A percentile compares a stretch with the other conserved stretches of the same genome.
Conservation (phyloP, 2,888 invertebrate genomes). For the Drosophila nigricruria region DNA sequence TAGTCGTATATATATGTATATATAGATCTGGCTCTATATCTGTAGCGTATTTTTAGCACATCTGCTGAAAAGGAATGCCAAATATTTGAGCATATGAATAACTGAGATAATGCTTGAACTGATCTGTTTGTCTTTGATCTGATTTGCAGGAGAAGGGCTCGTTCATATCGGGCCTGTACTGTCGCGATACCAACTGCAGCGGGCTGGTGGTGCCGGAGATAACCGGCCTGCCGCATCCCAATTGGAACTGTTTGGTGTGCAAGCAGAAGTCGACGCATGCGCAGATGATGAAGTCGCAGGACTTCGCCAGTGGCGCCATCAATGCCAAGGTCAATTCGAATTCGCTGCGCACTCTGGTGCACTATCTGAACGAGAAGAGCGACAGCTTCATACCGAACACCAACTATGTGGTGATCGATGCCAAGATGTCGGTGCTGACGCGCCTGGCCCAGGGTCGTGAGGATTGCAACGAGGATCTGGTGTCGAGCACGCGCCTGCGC, state of each 20-base stretch:
- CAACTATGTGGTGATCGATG: constrained; percentile 84
- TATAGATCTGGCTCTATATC: constrained; percentile 3
- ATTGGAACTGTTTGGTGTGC: constrained; percentile 90
- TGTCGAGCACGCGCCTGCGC: constrained; percentile 72
- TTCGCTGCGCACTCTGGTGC: constrained; percentile 76
- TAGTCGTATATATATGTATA: constrained; percentile 1
- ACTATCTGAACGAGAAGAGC: constrained; percentile 83
- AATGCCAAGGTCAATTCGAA: constrained; percentile 83
- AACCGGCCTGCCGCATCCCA: constrained; percentile 87
- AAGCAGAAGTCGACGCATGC: constrained; percentile 82
- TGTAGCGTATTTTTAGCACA: constrained; percentile 61
- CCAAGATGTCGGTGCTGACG: constrained; percentile 82
- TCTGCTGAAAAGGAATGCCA: constrained; percentile 43
- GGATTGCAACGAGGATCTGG: constrained; percentile 78
- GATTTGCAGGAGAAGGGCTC: constrained; percentile 82
- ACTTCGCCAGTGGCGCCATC: constrained; percentile 83
- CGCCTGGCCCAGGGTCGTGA: constrained; percentile 75
- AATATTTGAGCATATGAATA: constrained; percentile 22
- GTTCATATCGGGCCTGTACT: constrained; percentile 83
- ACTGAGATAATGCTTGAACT: constrained; percentile 8
- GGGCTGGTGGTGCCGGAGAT: constrained; percentile 86
- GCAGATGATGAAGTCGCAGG: constrained; percentile 83
- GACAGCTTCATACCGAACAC: constrained; percentile 82
- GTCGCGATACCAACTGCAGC: constrained; percentile 85
- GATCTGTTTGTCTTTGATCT: constrained; percentile 6